Conservation (phyloP, 1,140 invertebrate species). For the Hypothenemus hampei region DNA sequence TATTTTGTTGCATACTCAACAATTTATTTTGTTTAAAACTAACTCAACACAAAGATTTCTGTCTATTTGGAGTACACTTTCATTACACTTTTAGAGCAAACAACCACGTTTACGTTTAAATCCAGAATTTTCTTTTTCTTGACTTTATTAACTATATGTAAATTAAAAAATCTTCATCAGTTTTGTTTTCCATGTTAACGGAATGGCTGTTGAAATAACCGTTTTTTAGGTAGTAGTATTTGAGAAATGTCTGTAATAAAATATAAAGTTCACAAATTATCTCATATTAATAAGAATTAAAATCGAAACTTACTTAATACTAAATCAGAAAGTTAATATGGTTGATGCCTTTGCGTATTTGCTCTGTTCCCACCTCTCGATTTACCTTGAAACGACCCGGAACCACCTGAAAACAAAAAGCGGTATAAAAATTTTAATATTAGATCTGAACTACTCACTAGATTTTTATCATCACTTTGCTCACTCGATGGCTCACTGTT, state of each 20-base stretch:
- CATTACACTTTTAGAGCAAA: too few species aligned
- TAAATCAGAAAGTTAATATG: constrained; percentile 51
- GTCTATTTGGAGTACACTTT: too few species aligned
- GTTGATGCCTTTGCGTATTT: constrained; percentile 68
- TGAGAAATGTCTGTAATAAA: constrained; percentile 15
- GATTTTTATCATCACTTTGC: constrained; percentile 10
- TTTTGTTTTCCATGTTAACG: constrained; percentile 13
- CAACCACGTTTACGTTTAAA: too few species aligned
- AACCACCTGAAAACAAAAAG: constrained; percentile 47
- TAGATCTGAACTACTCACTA: constrained; percentile 39
- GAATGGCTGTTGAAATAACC: constrained; percentile 18
- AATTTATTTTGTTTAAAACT: too few species aligned
- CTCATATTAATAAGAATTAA: neutral
- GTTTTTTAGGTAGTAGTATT: constrained; percentile 11
- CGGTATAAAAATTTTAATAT: constrained; percentile 44
- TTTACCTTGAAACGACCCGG: constrained; percentile 54
- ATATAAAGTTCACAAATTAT: neutral
- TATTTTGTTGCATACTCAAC: too few species aligned
- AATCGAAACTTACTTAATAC: constrained; percentile 18
- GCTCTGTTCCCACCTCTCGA: constrained; percentile 60
- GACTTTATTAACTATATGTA: too few species aligned
- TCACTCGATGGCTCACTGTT: too few species aligned
- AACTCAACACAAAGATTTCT: too few species aligned
- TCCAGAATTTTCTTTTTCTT: too few species aligned
- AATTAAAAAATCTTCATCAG: constrained; percentile 18